A percentile compares a stretch with the other conserved stretches of the same genome.
Conservation (phyloP, 1,140 invertebrate species). For the Formica selysi region DNA sequence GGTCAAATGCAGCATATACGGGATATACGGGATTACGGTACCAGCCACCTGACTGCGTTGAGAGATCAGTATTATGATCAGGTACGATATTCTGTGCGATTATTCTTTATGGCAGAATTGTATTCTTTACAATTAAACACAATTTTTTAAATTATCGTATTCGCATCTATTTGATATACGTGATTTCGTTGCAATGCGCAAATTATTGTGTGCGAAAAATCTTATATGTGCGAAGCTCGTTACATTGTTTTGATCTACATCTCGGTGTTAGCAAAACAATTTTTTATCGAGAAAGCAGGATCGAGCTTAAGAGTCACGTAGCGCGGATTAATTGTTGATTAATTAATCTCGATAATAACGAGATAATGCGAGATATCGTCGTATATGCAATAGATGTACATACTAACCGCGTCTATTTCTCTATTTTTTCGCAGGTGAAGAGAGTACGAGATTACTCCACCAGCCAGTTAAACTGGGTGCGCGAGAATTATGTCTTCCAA, state of each 20-base stretch:
- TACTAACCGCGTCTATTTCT: conserved; percentile 41
- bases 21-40: conserved; percentile 96
- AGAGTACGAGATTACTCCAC: conserved; percentile 96
- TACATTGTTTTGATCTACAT: background rate
- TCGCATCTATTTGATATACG: background rate
- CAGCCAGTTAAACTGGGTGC: conserved; percentile 95
- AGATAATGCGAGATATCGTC: conserved; percentile 21
- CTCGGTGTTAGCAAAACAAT: background rate
- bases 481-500: conserved; percentile 98
- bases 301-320: background rate
- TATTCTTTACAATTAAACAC: background rate
- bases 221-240: background rate
- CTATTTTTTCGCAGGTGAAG: conserved; percentile 88
- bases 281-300: background rate
- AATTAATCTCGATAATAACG: conserved; percentile 16
- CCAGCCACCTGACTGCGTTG: conserved; percentile 93
- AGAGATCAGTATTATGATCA: conserved; percentile 97
- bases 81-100: conserved; percentile 85
- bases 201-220: background rate
- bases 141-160: conserved; percentile 1
- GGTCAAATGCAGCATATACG: conserved; percentile 94
- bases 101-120: background rate
- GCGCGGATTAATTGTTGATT: background rate
- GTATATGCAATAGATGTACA: background rate
- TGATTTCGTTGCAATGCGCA: background rate